Conservation (phyloP, 2,113 vertebrate species). For the Calidris pugnax region DNA sequence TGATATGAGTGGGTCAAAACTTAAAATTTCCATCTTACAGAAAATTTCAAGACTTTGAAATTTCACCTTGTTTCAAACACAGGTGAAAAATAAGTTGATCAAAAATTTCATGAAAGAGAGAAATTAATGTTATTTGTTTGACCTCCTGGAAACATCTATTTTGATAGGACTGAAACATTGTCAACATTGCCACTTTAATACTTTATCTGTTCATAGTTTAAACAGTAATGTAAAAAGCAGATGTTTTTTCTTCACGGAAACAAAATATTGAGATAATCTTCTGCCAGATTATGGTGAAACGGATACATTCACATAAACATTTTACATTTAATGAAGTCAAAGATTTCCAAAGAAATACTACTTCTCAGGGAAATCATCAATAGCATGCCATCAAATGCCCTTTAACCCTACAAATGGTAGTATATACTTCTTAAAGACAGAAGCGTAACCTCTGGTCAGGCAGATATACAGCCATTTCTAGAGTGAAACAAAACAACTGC, state of each 20-base stretch:
- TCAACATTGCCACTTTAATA: neutral
- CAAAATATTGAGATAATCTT: constrained; percentile 2
- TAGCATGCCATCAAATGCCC: neutral
- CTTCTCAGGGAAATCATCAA: neutral
- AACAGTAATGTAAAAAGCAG: neutral
- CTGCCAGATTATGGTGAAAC: neutral
- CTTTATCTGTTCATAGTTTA: neutral
- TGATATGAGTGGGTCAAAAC: neutral
- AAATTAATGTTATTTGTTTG: neutral
- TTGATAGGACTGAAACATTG: neutral
- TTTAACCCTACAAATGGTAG: neutral
- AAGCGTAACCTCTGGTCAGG: neutral
- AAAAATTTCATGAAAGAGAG: neutral
- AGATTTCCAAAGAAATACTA: neutral
- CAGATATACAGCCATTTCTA: neutral
- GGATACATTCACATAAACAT: neutral
- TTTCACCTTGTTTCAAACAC: neutral
- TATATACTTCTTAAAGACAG: neutral
- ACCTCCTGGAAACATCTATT: neutral
- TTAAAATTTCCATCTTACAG: neutral
- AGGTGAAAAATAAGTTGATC: neutral
- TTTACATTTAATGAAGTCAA: neutral
- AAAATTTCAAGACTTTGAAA: neutral
- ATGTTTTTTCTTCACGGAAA: neutral
- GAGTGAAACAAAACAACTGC: neutral